Evolutionary conservation across 2,797 vertebrate genomes (phyloP), one percentile per base, ranked within the genome.

Genomic region (Pseudomugil tenellus): DNA sequence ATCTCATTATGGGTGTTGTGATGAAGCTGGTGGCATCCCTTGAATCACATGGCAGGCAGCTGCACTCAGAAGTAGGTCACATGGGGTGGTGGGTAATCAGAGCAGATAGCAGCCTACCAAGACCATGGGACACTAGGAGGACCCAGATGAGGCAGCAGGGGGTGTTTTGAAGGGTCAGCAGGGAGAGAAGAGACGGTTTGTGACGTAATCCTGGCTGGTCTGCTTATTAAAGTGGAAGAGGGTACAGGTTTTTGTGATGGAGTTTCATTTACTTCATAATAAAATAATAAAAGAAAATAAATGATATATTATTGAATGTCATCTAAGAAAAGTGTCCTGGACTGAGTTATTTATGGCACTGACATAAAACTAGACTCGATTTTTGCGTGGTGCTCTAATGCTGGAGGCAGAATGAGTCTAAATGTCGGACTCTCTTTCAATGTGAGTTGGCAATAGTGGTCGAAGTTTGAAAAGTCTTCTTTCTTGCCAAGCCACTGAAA

Each of bases 1-100:
- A 69, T 65, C 74, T 83, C 76, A 74, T 85, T 79, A 70, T 69
- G 80, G 84, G 67, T 19, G 61, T 84, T 82, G 77, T 86, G 65
- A 71, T 79, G 26, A 74, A 83, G 77, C 74, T 59, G 70, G 77
- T 84, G 84, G 86, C 80, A 83, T 89, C 88, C 84, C 76, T 63
- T 63, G 48, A 73, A 86, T 92, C 92, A 91, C 90, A 92, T 83
- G 90, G 85, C 72, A 70, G 76, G 87, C 86, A 90, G 87, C 87
- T 91, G 87, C 75, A 81, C 65, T 79, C 72, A 83, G 66, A 91
- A 85, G 32, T 71, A 70, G 87, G 90, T 89, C 90, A 90, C 86
- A 88, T 91, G 90, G 79, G 82, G 75, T 63, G 63, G 67, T 56
- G 75, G 78, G 77, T 86, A 85, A 88, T 74, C 78, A 71, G 87